Percentiles rank a stretch among this genome's conserved stretches.
Conservation (phyloP, 1,140 invertebrate genomes). For the Agraylea sexmaculata region DNA sequence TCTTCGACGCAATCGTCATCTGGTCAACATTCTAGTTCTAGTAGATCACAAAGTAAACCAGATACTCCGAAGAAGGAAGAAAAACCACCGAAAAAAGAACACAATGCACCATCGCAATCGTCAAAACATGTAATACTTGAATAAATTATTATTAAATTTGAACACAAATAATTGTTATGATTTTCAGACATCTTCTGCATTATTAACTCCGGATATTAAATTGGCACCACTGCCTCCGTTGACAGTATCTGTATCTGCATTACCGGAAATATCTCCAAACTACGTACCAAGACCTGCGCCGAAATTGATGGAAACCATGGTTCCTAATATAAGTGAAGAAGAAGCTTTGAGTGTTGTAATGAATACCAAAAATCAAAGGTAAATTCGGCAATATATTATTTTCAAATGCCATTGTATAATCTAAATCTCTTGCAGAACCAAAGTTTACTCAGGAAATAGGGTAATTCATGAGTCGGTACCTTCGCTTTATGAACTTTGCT, state of each 20-base stretch:
- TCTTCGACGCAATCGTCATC: not conserved
- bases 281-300: constrained; percentile 54
- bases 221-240: constrained; percentile 51
- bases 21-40: constrained; percentile 3
- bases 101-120: too few relatives aligned
- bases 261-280: constrained; percentile 64
- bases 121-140: too few relatives aligned
- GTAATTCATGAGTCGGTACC: constrained; percentile 51
- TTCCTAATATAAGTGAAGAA: constrained; percentile 43
- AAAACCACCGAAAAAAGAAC: too few relatives aligned
- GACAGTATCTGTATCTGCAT: constrained; percentile 44
- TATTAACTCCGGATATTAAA: constrained; percentile 48
- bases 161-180: too few relatives aligned
- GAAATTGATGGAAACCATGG: constrained; percentile 26
- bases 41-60: too few relatives aligned
- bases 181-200: constrained; percentile 27
- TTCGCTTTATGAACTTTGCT: constrained; percentile 71
- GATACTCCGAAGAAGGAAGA: too few relatives aligned
- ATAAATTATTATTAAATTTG: too few relatives aligned
- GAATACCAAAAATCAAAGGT: constrained; percentile 66
- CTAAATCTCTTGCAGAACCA: constrained; percentile 52
- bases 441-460: constrained; percentile 77
- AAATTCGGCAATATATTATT: constrained; percentile 13
- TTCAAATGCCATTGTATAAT: not conserved
- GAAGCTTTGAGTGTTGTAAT: constrained; percentile 56